Conservation (phyloP, 2,113 vertebrate species). For the Halcyon malimbica region DNA sequence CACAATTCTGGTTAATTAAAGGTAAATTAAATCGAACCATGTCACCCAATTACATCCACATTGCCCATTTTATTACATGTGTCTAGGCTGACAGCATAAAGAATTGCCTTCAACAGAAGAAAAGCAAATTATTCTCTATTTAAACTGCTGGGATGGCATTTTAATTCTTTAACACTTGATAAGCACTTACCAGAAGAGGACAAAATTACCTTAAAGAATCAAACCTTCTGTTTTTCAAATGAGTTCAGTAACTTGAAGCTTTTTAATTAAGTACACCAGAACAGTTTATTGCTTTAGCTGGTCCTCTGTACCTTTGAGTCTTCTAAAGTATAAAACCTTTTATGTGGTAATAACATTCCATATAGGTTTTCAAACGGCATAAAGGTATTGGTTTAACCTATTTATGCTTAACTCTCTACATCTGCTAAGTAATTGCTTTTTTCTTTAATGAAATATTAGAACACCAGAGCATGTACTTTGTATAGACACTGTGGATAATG, state of each 20-base stretch:
- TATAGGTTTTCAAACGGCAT: slow-evolving; percentile 53
- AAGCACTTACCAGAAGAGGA: slow-evolving; percentile 64
- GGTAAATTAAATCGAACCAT: slow-evolving; percentile 67
- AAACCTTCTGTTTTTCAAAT: slow-evolving; percentile 67
- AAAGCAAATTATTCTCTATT: slow-evolving; percentile 70
- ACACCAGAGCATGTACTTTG: slow-evolving; percentile 23
- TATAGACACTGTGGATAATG: slow-evolving; percentile 36
- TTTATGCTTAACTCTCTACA: slow-evolving; percentile 54
- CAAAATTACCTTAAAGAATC: slow-evolving; percentile 71
- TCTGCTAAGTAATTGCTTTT: slow-evolving; percentile 68
- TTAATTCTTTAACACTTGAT: slow-evolving; percentile 71
- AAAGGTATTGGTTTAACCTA: slow-evolving; percentile 45
- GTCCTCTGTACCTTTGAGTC: slow-evolving; percentile 59
- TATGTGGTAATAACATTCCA: slow-evolving; percentile 66
- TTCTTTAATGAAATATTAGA: slow-evolving; percentile 63
- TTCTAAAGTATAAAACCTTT: slow-evolving; percentile 64
- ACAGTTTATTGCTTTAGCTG: slow-evolving; percentile 73
- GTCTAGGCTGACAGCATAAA: slow-evolving; percentile 71
- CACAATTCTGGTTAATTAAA: slow-evolving; percentile 60
- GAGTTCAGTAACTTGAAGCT: slow-evolving; percentile 66
- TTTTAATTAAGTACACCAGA: slow-evolving; percentile 74
- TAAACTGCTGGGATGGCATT: slow-evolving; percentile 55
- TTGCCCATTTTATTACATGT: slow-evolving; percentile 60
- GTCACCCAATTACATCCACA: slow-evolving; percentile 61
- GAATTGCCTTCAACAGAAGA: slow-evolving; percentile 62